phyloP scores from a whole-genome alignment of 1,140 invertebrate genomes.

The Anoplolepis gracilipes region DNA sequence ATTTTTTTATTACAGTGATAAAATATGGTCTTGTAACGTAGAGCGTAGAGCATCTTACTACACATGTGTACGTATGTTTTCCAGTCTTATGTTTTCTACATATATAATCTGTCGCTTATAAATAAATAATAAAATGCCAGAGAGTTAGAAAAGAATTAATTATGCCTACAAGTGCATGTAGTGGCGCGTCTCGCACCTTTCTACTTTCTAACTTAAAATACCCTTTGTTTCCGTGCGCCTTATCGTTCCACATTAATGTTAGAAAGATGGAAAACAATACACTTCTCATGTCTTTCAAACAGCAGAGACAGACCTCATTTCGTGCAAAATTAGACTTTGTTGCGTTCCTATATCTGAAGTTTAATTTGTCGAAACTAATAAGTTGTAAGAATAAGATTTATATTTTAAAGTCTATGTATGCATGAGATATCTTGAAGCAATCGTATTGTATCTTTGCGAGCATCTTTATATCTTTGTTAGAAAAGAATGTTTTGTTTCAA shows the following conservation, averaged over 20 bases:
- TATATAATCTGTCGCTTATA: background rate
- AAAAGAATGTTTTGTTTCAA: background rate
- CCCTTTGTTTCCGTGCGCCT: conserved; percentile 36
- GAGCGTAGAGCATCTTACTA: background rate
- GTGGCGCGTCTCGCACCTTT: conserved; percentile 22
- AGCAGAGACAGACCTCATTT: background rate
- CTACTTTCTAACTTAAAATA: conserved; percentile 50
- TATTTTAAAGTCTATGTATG: background rate
- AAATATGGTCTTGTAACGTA: background rate
- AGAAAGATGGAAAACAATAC: conserved; percentile 37
- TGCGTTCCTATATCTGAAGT: background rate
- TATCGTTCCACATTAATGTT: conserved; percentile 28
- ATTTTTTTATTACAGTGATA: background rate
- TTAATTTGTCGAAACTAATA: background rate
- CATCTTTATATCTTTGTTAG: too few species aligned
- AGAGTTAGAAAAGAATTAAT: conserved; percentile 36
- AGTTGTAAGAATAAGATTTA: background rate
- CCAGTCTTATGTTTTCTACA: background rate
- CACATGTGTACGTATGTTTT: too few species aligned
- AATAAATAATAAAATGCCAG: background rate
- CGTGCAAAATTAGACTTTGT: background rate
- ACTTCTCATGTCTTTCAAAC: conserved; percentile 25
- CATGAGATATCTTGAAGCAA: background rate
- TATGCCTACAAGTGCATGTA: background rate
- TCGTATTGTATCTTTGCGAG: background rate